Evolutionary conservation across 37 sponge, comb jelly and placozoan species (phyloP), one percentile per base, ranked within the genome.

Genomic region (Ianthella basta): DNA sequence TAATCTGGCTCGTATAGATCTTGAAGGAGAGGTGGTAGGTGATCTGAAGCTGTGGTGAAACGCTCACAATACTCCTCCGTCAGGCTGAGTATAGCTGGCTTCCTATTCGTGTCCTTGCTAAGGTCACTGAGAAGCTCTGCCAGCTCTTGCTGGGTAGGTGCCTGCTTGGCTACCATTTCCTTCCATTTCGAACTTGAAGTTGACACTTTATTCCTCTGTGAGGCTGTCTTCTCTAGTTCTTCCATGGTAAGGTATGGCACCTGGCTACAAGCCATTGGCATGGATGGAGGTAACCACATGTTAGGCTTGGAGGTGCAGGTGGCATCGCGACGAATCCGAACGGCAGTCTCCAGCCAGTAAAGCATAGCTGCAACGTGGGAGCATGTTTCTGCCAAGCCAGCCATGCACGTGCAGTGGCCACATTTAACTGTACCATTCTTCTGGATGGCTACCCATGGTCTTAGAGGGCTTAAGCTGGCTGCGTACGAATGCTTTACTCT

Each of bases 401-500:
- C 86, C 80, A 86, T 86, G 37, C 87, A 86, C 23, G 73, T 65
- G 38, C 87, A 80, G 59, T 86, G 87, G 4, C 38, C 81, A 24
- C 40, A 56, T 21, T 80, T 13, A 86, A 80, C 44, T 0, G 69
- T 41, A 34, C 68, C 68, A 66, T 66, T 66, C 12, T 13, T 24
- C 13, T 27, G 68, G 23, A 66, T 66, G 68, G 23, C 23, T 24
- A 23, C 68, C 68, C 68, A 66, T 64, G 86, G 79, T 33, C 32
- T 44, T 4, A 86, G 80, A 64, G 86, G 86, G 8, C 67, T 0
- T 29, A 60, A 64, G 66, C 30, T 79, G 0, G 80, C 80, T 15
- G 86, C 65, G 59, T 79, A 86, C 33, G 80, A 79, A 68, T 86
- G 86, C 14, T 55, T 77, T 1, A 86, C 86, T n/a, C 74, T 86